Percentiles rank a stretch among this genome's conserved stretches.
Conservation (phyloP, 1,140 invertebrate genomes). For the Anastrepha ludens region DNA sequence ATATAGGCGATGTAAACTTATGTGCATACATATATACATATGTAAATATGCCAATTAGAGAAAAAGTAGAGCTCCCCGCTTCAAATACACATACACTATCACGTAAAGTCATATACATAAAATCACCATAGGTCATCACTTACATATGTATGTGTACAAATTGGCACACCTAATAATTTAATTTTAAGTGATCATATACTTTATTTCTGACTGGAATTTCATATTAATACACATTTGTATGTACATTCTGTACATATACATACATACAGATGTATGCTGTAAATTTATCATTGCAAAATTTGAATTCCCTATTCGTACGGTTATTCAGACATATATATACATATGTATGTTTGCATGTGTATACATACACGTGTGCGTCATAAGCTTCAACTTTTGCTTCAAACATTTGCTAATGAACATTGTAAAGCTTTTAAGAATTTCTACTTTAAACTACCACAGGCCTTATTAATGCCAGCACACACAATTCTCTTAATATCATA, state of each 20-base stretch:
- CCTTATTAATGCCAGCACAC: too few species aligned
- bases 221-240: not conserved
- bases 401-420: too few species aligned
- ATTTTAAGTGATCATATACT: constrained; percentile 9
- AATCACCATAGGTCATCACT: constrained; percentile 16
- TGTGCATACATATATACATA: not conserved
- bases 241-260: not conserved
- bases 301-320: too few species aligned
- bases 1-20: too few species aligned
- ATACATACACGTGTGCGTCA: not conserved
- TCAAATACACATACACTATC: not conserved
- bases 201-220: not conserved
- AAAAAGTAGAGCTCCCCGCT: constrained; percentile 19
- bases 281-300: too few species aligned
- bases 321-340: not conserved
- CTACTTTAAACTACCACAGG: too few species aligned
- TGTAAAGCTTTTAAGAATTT: too few species aligned
- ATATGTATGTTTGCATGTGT: not conserved
- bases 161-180: constrained; percentile 10
- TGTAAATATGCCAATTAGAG: constrained; percentile 14
- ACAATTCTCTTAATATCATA: too few species aligned
- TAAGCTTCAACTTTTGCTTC: not conserved
- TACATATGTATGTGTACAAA: not conserved
- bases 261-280: not conserved
- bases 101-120: not conserved